These are phyloP conservation scores for Stenopsyche tienmushanensis DNA, from an alignment of 1,140 invertebrate species.

Conservation along the genomic window DNA sequence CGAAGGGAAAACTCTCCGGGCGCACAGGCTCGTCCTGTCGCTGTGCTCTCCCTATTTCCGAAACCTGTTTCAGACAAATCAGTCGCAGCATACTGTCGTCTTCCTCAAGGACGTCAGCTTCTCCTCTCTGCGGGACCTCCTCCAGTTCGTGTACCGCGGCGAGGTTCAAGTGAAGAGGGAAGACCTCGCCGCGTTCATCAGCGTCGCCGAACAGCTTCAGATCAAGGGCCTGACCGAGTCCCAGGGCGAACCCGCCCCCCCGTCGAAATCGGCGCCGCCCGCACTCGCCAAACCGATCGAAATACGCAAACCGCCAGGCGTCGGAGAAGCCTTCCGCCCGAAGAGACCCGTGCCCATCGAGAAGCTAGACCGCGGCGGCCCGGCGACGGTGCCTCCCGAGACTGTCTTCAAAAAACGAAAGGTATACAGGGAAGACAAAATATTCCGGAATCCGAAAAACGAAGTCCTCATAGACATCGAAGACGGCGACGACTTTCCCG, in stretches of 20 bases:
- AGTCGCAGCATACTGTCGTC: slow-evolving; percentile 65
- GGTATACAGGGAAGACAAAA: too few species aligned
- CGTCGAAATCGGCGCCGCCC: slow-evolving; percentile 53
- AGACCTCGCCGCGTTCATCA: slow-evolving; percentile 78
- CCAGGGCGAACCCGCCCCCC: slow-evolving; percentile 58
- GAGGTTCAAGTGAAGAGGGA: slow-evolving; percentile 84
- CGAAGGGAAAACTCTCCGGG: slow-evolving; percentile 75
- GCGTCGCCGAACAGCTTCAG: slow-evolving; percentile 81
- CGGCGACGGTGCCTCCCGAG: too few species aligned
- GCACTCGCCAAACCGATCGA: too few species aligned
- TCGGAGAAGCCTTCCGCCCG: too few species aligned
- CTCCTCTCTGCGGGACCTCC: slow-evolving; percentile 71
- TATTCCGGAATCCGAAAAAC: too few species aligned
- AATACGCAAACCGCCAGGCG: too few species aligned
- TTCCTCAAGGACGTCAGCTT: slow-evolving; percentile 82
- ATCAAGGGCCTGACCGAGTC: slow-evolving; percentile 76
- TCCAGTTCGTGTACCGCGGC: slow-evolving; percentile 86
- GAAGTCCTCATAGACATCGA: too few species aligned
- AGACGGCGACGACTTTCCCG: too few species aligned
- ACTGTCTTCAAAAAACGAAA: too few species aligned
- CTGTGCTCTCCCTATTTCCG: slow-evolving; percentile 85
- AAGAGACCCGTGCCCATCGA: too few species aligned
- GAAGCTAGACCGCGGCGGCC: too few species aligned
- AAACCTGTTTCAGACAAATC: slow-evolving; percentile 72
- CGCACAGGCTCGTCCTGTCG: slow-evolving; percentile 79